Evolutionary conservation across 2,888 invertebrate genomes (phyloP).

Genomic region (Parthenolecanium corni): DNA sequence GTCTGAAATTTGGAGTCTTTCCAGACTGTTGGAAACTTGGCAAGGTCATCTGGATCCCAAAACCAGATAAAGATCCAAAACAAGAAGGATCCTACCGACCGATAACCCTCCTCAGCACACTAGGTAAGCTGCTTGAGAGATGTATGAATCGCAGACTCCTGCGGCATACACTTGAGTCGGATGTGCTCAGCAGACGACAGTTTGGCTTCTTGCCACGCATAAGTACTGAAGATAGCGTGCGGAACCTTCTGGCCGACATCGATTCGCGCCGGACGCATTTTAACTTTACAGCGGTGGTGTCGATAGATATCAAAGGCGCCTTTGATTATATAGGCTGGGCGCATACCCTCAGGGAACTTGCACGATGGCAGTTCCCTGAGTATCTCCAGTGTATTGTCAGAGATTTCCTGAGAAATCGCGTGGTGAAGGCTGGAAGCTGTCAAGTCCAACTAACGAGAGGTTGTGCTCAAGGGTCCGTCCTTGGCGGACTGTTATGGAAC

Average conservation of each 20-base stretch:
- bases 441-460: not conserved
- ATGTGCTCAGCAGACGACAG: not conserved
- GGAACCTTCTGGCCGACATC: not conserved
- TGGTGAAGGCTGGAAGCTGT: not conserved
- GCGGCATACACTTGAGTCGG: not conserved
- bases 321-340: not conserved
- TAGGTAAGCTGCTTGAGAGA: conserved; percentile 4
- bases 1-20: not conserved
- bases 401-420: not conserved
- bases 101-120: conserved; percentile 1
- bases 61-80: conserved; percentile 2
- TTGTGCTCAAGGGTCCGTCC: not conserved
- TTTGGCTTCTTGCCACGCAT: not conserved
- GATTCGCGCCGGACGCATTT: not conserved
- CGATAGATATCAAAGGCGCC: not conserved
- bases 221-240: not conserved
- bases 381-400: too few species aligned
- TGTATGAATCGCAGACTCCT: not conserved
- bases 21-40: conserved; percentile 9
- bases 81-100: not conserved
- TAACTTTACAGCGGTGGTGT: not conserved
- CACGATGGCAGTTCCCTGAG: too few species aligned
- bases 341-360: not conserved
- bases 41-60: not conserved
- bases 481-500: not conserved